Conservation (phyloP, 1,140 invertebrate genomes). For the Drosophila bocki region DNA sequence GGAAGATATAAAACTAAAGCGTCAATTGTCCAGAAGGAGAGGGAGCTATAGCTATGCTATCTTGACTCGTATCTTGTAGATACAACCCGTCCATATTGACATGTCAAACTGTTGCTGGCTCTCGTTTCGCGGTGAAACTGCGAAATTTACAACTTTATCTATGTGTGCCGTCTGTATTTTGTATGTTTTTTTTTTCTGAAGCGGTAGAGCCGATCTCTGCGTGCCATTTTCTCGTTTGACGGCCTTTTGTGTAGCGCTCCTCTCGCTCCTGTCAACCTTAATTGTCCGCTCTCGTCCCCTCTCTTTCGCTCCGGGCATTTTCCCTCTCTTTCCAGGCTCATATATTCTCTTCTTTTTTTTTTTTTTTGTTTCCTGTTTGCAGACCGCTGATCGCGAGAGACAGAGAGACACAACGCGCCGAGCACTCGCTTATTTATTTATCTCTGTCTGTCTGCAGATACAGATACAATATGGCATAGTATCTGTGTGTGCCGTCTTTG, state of each 20-base stretch:
- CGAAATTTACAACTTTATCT: slow-evolving; percentile 82
- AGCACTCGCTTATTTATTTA: slow-evolving; percentile 79
- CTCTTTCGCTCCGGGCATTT: slow-evolving; percentile 11
- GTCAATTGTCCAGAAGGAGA: slow-evolving; percentile 63
- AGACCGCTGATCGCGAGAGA: slow-evolving; percentile 63
- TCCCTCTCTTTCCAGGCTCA: slow-evolving; percentile 17
- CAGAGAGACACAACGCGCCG: slow-evolving; percentile 58
- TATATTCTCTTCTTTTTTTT: slow-evolving; percentile 34
- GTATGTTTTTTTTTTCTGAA: not conserved
- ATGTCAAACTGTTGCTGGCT: slow-evolving; percentile 66
- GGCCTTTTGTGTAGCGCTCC: slow-evolving; percentile 65
- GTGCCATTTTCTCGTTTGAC: slow-evolving; percentile 80
- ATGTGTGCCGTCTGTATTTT: slow-evolving; percentile 61
- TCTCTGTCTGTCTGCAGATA: slow-evolving; percentile 60
- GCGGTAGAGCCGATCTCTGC: slow-evolving; percentile 56
- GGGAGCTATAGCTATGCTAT: slow-evolving; percentile 31
- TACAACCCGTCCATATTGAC: slow-evolving; percentile 65
- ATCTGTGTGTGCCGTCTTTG: slow-evolving; percentile 24
- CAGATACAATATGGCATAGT: slow-evolving; percentile 25
- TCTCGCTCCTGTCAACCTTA: slow-evolving; percentile 58
- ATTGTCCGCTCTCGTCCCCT: slow-evolving; percentile 34
- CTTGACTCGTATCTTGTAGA: slow-evolving; percentile 44
- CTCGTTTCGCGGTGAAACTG: slow-evolving; percentile 45
- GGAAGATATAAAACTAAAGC: slow-evolving; percentile 74
- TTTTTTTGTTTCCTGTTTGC: slow-evolving; percentile 77